Conservation (phyloP, 1,140 invertebrate genomes). For the Vanessa tameamea region DNA sequence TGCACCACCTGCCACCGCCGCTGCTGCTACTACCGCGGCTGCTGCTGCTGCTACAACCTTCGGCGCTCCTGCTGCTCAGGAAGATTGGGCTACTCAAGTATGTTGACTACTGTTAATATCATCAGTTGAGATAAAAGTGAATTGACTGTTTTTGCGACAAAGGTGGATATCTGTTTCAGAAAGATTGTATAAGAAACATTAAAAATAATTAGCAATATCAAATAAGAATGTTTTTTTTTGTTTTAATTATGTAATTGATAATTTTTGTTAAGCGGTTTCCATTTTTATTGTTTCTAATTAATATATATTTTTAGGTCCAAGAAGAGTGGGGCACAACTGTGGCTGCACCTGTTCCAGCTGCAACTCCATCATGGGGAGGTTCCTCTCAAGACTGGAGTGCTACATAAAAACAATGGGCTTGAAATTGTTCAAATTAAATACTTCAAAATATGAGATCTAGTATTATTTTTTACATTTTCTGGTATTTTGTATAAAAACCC, state of each 20-base stretch:
- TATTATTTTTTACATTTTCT: conserved; percentile 25
- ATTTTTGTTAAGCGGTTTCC: background rate
- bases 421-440: conserved; percentile 45
- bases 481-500: background rate
- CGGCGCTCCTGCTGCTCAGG: conserved; percentile 50
- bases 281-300: conserved; percentile 13
- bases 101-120: background rate
- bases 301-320: conserved; percentile 53
- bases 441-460: background rate
- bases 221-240: no score
- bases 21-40: conserved; percentile 45
- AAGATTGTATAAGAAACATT: no score
- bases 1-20: conserved; percentile 56
- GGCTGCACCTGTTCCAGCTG: conserved; percentile 46
- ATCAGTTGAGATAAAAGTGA: background rate
- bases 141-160: no score
- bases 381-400: conserved; percentile 72
- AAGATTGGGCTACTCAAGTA: conserved; percentile 75
- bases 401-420: conserved; percentile 49
- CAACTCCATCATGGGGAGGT: conserved; percentile 73
- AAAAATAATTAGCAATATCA: no score
- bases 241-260: background rate
- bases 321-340: conserved; percentile 69
- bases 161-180: no score
- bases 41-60: conserved; percentile 41